Percentiles rank a stretch among this genome's conserved stretches.
phyloP scores from a whole-genome alignment of 2,888 invertebrate species.

The Smittia aterrima region DNA sequence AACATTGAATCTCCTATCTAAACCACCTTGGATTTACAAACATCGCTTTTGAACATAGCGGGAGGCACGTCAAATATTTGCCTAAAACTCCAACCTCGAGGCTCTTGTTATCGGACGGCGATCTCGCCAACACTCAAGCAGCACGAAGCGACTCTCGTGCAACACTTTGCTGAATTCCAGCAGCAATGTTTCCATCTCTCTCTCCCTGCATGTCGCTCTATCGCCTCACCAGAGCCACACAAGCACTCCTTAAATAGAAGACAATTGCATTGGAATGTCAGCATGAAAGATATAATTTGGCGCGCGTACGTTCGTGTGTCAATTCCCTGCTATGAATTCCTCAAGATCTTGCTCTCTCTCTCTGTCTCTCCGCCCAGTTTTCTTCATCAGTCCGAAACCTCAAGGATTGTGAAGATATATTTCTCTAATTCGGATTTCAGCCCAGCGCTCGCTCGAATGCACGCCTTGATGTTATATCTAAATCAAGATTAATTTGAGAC shows the following conservation, averaged over 20 bases:
- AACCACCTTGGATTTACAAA: no score
- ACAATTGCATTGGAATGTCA: constrained; percentile 41
- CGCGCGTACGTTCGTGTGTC: constrained; percentile 32
- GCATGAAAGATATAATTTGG: constrained; percentile 40
- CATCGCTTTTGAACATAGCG: neutral
- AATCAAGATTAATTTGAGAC: constrained; percentile 37
- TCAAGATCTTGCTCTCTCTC: constrained; percentile 3
- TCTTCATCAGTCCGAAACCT: neutral
- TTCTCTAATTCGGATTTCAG: constrained; percentile 15
- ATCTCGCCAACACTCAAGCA: neutral
- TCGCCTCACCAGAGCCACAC: constrained; percentile 1
- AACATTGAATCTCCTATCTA: no score
- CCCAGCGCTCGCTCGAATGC: neutral
- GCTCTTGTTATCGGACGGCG: neutral
- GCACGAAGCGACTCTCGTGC: neutral
- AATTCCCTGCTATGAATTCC: constrained; percentile 32
- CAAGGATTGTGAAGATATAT: constrained; percentile 9
- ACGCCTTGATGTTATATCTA: neutral
- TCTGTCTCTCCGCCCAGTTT: neutral
- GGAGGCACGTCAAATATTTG: constrained; percentile 24
- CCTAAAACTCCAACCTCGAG: neutral
- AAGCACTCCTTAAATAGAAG: constrained; percentile 40
- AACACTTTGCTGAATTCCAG: constrained; percentile 26
- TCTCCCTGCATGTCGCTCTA: neutral
- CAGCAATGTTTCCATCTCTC: constrained; percentile 19